These are phyloP conservation scores for Uropetala carovei DNA, from an alignment of 2,888 invertebrate species.

Conservation along the genomic window DNA sequence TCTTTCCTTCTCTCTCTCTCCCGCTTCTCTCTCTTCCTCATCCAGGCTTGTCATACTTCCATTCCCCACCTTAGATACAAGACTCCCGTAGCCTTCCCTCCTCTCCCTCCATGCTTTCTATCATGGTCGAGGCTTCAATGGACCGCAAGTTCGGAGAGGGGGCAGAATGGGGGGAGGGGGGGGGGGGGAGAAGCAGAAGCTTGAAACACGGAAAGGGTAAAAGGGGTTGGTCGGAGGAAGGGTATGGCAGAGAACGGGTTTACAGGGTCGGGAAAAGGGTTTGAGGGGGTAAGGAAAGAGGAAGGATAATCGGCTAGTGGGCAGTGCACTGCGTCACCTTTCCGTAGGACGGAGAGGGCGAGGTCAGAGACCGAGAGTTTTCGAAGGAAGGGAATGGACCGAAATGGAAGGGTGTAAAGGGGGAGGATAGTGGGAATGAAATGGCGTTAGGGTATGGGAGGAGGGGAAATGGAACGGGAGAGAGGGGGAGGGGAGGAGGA, in stretches of 20 bases:
- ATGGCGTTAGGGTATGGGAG: neutral
- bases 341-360: neutral
- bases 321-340: neutral
- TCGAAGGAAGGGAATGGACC: neutral
- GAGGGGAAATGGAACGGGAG: neutral
- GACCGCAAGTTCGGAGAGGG: slow-evolving; percentile 32
- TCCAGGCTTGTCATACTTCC: neutral
- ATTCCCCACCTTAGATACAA: neutral
- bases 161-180: neutral
- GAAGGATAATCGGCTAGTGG: neutral
- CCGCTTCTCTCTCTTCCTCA: neutral
- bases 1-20: neutral
- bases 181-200: neutral
- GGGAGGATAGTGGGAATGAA: neutral
- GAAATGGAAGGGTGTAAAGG: neutral
- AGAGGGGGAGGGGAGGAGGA: neutral
- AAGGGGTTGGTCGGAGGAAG: neutral
- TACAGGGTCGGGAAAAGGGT: neutral
- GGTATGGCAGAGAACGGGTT: neutral
- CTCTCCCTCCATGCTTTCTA: neutral
- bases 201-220: neutral
- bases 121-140: slow-evolving; percentile 12
- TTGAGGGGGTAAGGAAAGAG: neutral
- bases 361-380: slow-evolving; percentile 17
- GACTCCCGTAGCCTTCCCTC: neutral